Evolutionary conservation across 2,113 vertebrate species (phyloP).

Genomic region (Sceloporus tristichus): DNA sequence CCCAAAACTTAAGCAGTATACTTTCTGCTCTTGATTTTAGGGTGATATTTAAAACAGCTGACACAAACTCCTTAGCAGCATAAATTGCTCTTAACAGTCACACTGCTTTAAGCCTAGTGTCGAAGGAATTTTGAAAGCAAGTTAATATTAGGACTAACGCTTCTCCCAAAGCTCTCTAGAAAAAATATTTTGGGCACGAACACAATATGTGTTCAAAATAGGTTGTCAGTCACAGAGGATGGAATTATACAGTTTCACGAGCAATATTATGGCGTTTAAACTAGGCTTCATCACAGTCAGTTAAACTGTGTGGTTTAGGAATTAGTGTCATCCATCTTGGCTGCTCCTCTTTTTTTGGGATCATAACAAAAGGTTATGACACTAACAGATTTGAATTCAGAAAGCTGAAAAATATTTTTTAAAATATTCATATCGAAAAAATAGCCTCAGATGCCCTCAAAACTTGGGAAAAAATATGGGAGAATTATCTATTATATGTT

Average conservation of each 20-base stretch:
- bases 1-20: neutral
- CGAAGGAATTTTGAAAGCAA: neutral
- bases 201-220: neutral
- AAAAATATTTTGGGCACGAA: conserved; percentile 7
- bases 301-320: neutral
- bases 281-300: neutral
- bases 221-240: neutral
- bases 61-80: neutral
- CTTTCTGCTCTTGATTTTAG: neutral
- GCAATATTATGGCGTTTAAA: neutral
- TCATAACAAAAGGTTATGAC: neutral
- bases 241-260: neutral
- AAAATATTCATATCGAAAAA: neutral
- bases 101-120: neutral
- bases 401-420: neutral
- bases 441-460: neutral
- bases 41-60: neutral
- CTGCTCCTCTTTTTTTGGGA: neutral
- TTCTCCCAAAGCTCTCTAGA: neutral
- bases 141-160: neutral
- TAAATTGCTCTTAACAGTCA: neutral
- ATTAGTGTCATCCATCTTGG: neutral
- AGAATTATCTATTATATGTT: too few species aligned
- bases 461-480: neutral
- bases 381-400: neutral